Evolutionary conservation across 2,888 invertebrate genomes (phyloP), one percentile per base, ranked within the genome.

Genomic region (Phyto melanocephala): DNA sequence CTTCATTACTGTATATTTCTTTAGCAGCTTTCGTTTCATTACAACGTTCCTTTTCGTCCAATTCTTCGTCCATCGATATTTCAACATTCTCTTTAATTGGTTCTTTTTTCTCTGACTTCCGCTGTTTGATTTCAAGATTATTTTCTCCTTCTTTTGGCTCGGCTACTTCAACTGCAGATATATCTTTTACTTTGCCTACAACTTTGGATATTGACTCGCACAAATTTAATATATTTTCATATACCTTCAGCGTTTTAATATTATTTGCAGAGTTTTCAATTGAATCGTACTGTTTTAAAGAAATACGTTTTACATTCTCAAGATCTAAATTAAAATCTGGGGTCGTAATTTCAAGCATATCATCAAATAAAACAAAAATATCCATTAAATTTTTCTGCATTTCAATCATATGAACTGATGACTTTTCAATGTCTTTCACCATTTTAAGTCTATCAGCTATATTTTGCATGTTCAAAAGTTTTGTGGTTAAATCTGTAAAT

Each of bases 331-430:
- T 79, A 6, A 83, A 4, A 10, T 65, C 40, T 1, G 22, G 28
- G 6, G 45, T 22, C 10, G 28, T 40, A 2, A 71, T 28, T 33
- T 83, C 79, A 17, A 79, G 28, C 56, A 84, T 81, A 70, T 84
- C 84, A 40, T 84, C 84, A 58, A 83, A 84, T 28, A 67, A 47
- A 13, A 83, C 79, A 50, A 81, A 84, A 10, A 71, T 74, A 42
- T 83, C 88, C 90, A 90, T 90, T 1, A 90, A 33, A 35, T 85
- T 87, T 42, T 88, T 87, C 70, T 90, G 90, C 15, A 90, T 37
- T 11, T 86, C 83, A 6, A 90, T 86, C 86, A 83, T 75, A 2
- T 54, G 52, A 1, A 68, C 58, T n/a, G 76, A 74, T 0, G 76
- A 81, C 47, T 84, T 81, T 11, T 77, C 80, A 3, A 68, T 7